phyloP scores from a whole-genome alignment of 1,140 invertebrate genomes.

The Samia ricini region DNA sequence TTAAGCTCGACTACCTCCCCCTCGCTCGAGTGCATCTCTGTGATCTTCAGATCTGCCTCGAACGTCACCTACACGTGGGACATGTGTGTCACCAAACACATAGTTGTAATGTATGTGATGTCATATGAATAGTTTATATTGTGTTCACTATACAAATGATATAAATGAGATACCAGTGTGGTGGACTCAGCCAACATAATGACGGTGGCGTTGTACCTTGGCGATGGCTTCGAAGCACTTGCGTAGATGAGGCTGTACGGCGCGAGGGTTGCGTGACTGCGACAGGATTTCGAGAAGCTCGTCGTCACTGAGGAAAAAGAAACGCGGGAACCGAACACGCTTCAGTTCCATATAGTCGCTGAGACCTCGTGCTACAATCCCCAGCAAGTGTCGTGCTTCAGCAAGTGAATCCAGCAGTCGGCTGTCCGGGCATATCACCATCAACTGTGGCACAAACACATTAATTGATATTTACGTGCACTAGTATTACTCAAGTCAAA shows the following conservation, averaged over 20 bases:
- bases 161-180: too few species aligned
- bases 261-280: conserved; percentile 84
- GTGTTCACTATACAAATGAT: background rate
- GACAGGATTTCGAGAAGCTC: conserved; percentile 88
- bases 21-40: conserved; percentile 88
- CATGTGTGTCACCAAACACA: background rate
- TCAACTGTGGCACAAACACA: conserved; percentile 68
- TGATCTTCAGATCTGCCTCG: conserved; percentile 83
- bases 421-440: conserved; percentile 79
- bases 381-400: conserved; percentile 83
- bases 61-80: conserved; percentile 80
- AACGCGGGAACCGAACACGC: conserved; percentile 83
- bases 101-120: too few species aligned
- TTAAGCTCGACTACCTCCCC: conserved; percentile 83
- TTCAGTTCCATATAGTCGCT: conserved; percentile 87
- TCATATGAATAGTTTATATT: conserved; percentile 2
- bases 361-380: conserved; percentile 85
- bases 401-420: conserved; percentile 82
- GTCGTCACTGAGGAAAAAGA: conserved; percentile 89
- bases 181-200: too few species aligned
- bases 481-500: too few species aligned
- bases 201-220: conserved; percentile 72
- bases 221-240: conserved; percentile 90
- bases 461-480: too few species aligned
- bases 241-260: conserved; percentile 87